Base-by-base conservation (phyloP, 2,113 vertebrate species). In the Aythya baeri region DNA sequence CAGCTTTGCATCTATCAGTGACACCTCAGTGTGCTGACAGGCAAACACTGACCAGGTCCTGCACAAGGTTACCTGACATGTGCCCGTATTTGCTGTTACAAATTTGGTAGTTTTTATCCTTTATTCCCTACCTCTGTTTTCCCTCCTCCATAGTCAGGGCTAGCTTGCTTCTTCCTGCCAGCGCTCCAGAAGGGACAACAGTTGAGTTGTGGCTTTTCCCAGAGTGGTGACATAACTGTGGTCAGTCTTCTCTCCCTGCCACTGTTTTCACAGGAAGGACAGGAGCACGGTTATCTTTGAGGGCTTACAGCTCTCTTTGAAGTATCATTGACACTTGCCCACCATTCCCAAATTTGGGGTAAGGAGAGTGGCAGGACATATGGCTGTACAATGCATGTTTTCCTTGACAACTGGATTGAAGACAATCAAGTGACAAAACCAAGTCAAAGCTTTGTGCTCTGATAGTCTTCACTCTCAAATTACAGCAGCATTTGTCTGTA, bases 191-290 rank as follows among this genome's bases (percentile, higher is more conserved):
- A 17, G 0, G 4, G 13, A 27, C 62, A 44, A 31, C 50, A 12
- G 23, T 9, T 4, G 18, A 22, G 52, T 8, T 15, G 6, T 31
- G 20, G 59, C 25, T 59, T 52, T 58, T 66, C 61, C 52, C 26
- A 2, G 0, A 17, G 32, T 1, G 22, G 44, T 52, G 43, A 38
- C 21, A 4, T 22, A 22, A 5, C 26, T 22, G 61, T 6, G 27
- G 44, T 36, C 70, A 17, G 41, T 18, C 59, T 18, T 13, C n/a
- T 41, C 50, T 34, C 67, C 75, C 76, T 49, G 49, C 44, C 68
- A 11, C 21, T 15, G 7, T 36, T 36, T 3, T n/a, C 71, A 46
- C 22, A 27, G 71, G 6, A 54, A 8, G 36, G 26, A 16, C 14
- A 27, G 58, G 72, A 49, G 9, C 2, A 8, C 27, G 15, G 31